Evolutionary conservation across 2,888 invertebrate species (phyloP).

Genomic region (Eurytoma adleriae): DNA sequence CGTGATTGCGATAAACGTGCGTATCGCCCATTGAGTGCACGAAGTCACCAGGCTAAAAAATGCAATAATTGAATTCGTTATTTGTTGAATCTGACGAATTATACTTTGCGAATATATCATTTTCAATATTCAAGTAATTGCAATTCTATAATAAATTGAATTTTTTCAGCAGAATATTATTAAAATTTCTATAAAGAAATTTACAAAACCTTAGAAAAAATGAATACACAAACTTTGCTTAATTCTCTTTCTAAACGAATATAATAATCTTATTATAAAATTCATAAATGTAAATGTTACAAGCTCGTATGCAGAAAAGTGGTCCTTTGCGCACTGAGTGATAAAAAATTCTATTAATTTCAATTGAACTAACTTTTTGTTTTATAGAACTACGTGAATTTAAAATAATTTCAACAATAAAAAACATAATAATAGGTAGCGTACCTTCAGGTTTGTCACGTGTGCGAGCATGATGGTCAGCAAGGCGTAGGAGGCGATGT

Average conservation of each 20-base stretch:
- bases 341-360: too few species aligned
- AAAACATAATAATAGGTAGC: too few species aligned
- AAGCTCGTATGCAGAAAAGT: too few species aligned
- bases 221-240: not conserved
- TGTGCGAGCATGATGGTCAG: conserved; percentile 97
- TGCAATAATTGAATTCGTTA: not conserved
- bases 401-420: too few species aligned
- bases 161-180: not conserved
- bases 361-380: too few species aligned
- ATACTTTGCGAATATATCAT: too few species aligned
- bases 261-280: too few species aligned
- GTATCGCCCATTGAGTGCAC: conserved; percentile 96
- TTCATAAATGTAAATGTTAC: too few species aligned
- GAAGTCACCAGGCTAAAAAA: conserved; percentile 89
- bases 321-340: too few species aligned
- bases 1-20: conserved; percentile 95
- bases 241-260: too few species aligned
- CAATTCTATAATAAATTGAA: not conserved
- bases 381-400: too few species aligned
- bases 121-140: too few species aligned
- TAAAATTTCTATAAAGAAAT: not conserved
- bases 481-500: conserved; percentile 96
- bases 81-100: not conserved
- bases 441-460: conserved; percentile 90
- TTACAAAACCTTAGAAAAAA: not conserved